Conservation (phyloP, 2,888 invertebrate genomes). For the Ectemnius cavifrons region DNA sequence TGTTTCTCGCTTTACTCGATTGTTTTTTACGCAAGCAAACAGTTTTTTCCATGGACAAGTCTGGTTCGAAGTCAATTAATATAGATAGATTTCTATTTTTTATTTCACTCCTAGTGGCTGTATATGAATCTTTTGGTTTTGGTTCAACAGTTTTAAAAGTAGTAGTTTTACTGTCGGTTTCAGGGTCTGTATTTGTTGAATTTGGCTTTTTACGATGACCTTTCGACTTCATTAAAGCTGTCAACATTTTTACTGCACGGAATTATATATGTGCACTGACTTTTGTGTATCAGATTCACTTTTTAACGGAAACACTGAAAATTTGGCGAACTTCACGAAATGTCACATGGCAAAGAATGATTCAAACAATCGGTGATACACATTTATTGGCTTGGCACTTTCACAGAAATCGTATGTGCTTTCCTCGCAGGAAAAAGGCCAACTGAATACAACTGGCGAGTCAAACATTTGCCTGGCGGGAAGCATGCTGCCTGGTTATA, state of each 20-base stretch:
- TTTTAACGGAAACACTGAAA: no score
- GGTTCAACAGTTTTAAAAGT: no score
- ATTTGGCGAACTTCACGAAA: no score
- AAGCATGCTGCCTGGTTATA: slow-evolving; percentile 28
- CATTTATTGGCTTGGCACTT: not conserved
- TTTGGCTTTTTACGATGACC: slow-evolving; percentile 4
- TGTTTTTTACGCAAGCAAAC: not conserved
- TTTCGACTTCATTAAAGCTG: slow-evolving; percentile 21
- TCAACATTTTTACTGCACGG: slow-evolving; percentile 16
- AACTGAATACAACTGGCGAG: not conserved
- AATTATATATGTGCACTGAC: no score
- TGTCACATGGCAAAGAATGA: no score
- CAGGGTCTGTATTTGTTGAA: no score
- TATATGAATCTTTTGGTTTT: no score
- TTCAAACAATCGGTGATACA: not conserved
- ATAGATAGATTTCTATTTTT: slow-evolving; percentile 55
- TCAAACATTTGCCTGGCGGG: slow-evolving; percentile 15
- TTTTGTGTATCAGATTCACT: no score
- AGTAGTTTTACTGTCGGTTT: no score
- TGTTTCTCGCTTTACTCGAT: slow-evolving; percentile 14
- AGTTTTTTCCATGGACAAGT: not conserved
- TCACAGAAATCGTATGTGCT: not conserved
- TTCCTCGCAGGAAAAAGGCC: not conserved
- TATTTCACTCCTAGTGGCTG: no score
- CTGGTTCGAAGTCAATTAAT: slow-evolving; percentile 46